phyloP scores from a whole-genome alignment of 1,140 invertebrate species.

The Hydropsyche tenuis region DNA sequence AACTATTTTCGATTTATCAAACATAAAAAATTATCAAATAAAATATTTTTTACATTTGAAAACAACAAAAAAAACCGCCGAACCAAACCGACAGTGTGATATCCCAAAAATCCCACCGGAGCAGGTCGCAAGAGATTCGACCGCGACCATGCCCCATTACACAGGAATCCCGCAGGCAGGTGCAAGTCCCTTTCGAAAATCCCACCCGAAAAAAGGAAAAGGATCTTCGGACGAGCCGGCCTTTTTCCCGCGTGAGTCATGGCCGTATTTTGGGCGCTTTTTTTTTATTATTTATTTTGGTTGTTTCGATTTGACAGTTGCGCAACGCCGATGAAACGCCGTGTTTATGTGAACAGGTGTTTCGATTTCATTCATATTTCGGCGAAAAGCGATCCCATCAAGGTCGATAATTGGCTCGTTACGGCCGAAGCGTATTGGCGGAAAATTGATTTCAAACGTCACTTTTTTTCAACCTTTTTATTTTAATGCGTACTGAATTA shows the following conservation, averaged over 20 bases:
- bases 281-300: not conserved
- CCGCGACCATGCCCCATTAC: constrained; percentile 1
- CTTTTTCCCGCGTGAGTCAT: not conserved
- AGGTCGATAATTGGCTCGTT: no score
- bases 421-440: no score
- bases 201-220: not conserved
- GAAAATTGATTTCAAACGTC: no score
- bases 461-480: no score
- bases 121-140: constrained; percentile 15
- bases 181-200: constrained; percentile 17
- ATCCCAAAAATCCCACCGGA: not conserved
- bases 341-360: constrained; percentile 21
- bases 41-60: no score
- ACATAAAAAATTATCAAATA: no score
- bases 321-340: not conserved
- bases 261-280: not conserved
- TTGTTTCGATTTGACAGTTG: not conserved
- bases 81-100: not conserved
- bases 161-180: constrained; percentile 31
- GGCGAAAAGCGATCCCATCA: not conserved
- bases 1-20: no score
- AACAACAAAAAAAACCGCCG: no score
- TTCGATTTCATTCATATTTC: constrained; percentile 23
- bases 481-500: no score
- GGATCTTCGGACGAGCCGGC: no score